phyloP scores from a whole-genome alignment of 2,113 vertebrate species.

The Emberiza fucata region DNA sequence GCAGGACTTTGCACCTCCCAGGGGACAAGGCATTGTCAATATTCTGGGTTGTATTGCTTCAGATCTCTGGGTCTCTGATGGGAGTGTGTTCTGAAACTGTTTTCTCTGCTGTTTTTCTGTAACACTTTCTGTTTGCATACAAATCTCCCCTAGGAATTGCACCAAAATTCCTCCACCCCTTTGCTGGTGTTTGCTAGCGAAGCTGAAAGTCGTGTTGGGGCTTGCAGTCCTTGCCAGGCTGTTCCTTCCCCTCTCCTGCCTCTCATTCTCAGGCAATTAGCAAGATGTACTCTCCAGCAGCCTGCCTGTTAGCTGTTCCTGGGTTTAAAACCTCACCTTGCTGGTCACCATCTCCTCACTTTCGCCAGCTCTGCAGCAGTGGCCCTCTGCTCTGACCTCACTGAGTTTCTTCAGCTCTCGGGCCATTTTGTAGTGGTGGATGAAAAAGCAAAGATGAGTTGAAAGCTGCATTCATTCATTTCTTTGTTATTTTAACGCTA shows the following conservation, averaged over 20 bases:
- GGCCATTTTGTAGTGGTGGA: neutral
- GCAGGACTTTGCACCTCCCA: neutral
- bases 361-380: neutral
- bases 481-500: neutral
- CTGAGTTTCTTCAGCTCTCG: neutral
- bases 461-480: neutral
- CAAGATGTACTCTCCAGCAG: neutral
- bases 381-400: neutral
- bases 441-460: neutral
- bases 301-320: neutral
- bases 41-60: neutral
- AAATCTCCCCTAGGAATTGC: neutral
- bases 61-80: neutral
- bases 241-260: constrained; percentile 35
- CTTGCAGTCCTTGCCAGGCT: constrained; percentile 38
- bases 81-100: neutral
- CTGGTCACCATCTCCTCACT: neutral
- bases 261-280: constrained; percentile 43
- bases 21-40: neutral
- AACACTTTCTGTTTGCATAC: neutral
- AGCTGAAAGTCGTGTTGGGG: constrained; percentile 3
- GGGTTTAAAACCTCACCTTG: neutral
- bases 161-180: neutral
- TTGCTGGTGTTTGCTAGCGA: neutral
- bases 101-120: neutral